Conservation (phyloP, 2,888 invertebrate species). For the Drosophila paracracens region DNA sequence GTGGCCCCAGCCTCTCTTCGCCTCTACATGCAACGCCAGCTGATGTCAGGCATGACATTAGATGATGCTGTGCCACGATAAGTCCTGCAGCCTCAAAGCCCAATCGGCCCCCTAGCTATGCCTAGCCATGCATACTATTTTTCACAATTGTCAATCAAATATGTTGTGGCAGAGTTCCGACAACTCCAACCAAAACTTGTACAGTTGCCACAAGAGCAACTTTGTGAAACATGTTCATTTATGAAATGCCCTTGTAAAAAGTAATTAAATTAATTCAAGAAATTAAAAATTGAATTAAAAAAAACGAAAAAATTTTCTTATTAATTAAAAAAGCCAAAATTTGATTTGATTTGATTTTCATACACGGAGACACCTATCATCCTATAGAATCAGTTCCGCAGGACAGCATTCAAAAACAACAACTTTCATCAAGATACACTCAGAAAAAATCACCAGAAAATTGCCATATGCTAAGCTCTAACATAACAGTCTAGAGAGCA, state of each 20-base stretch:
- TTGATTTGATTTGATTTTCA: background rate
- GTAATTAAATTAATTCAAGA: too few species aligned
- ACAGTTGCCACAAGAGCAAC: conserved; percentile 42
- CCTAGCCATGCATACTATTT: conserved; percentile 18
- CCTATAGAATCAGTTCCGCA: background rate
- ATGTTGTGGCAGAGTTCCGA: conserved; percentile 8
- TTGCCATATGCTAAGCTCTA: background rate
- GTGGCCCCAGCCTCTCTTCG: background rate
- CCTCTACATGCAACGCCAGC: conserved; percentile 9
- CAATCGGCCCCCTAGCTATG: conserved; percentile 13
- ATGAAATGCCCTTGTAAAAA: too few species aligned
- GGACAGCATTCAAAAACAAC: background rate
- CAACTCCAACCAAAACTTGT: conserved; percentile 23
- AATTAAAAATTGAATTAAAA: background rate
- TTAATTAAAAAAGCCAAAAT: rapidly evolving
- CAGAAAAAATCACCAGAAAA: background rate
- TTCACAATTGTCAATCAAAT: conserved; percentile 63
- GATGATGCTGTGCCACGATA: conserved; percentile 62
- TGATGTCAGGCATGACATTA: conserved; percentile 75
- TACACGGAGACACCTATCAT: background rate
- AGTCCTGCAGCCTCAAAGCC: conserved; percentile 41
- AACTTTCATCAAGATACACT: background rate
- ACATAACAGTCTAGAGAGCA: background rate
- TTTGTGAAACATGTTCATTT: background rate
- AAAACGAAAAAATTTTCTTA: background rate